Evolutionary conservation across 2,888 invertebrate species (phyloP).

Genomic region (Diloba caeruleocephala): DNA sequence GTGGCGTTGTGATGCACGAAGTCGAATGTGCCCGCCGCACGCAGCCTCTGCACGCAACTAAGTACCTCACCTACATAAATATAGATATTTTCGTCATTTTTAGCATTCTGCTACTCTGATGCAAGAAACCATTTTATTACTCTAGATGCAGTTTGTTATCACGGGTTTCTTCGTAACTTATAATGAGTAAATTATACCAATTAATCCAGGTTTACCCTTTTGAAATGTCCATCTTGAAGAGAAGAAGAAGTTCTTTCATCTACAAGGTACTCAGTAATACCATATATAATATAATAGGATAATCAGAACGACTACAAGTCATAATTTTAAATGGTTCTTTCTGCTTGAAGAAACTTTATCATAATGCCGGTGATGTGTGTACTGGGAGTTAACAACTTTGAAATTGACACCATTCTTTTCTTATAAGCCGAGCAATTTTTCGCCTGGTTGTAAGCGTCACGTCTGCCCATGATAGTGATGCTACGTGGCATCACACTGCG

Average conservation of each 20-base stretch:
- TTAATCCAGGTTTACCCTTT: slow-evolving; percentile 42
- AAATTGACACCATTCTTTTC: too few species aligned
- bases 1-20: slow-evolving; percentile 81
- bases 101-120: slow-evolving; percentile 51
- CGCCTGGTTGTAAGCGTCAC: too few species aligned
- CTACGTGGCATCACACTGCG: too few species aligned
- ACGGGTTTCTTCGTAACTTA: slow-evolving; percentile 50
- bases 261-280: too few species aligned
- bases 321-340: slow-evolving; percentile 14
- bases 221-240: slow-evolving; percentile 28
- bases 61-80: slow-evolving; percentile 60
- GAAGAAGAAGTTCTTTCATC: slow-evolving; percentile 33
- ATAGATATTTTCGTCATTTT: slow-evolving; percentile 59
- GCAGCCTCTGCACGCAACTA: slow-evolving; percentile 84
- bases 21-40: slow-evolving; percentile 85
- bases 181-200: slow-evolving; percentile 50
- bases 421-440: too few species aligned
- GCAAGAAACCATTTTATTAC: slow-evolving; percentile 45
- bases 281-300: too few species aligned
- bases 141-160: slow-evolving; percentile 47
- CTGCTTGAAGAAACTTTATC: slow-evolving; percentile 1
- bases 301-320: too few species aligned
- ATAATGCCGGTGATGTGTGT: not conserved
- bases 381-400: too few species aligned
- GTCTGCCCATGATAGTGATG: too few species aligned